A percentile compares a stretch with the other conserved stretches of the same genome.
Conservation (phyloP, 2,797 vertebrate genomes). For the Knipowitschia caucasica region DNA sequence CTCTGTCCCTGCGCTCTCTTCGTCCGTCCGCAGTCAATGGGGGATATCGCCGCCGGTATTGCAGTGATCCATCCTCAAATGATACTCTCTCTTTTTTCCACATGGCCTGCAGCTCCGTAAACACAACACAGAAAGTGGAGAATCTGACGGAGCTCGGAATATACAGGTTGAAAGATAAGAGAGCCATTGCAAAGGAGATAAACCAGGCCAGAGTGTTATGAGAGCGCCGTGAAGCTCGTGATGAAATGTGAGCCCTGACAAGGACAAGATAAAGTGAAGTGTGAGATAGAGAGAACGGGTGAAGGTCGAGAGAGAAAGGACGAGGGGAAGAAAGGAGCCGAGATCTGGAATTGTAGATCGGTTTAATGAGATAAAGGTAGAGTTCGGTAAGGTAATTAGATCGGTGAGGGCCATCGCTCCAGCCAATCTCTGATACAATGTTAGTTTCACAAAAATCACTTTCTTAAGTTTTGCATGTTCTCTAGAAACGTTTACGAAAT, state of each 20-base stretch:
- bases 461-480: background rate
- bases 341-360: background rate
- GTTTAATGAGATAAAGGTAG: background rate
- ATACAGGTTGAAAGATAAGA: background rate
- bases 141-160: background rate
- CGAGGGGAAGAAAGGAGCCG: background rate
- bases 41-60: slow-evolving; percentile 13
- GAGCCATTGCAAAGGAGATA: background rate
- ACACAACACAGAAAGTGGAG: slow-evolving; percentile 16
- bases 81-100: slow-evolving; percentile 26
- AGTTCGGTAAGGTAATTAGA: background rate
- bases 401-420: no score
- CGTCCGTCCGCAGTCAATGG: slow-evolving; percentile 11
- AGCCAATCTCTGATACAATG: no score
- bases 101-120: slow-evolving; percentile 1
- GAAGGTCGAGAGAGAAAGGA: background rate
- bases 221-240: background rate
- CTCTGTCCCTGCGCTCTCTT: slow-evolving; percentile 10
- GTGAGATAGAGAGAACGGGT: background rate
- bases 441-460: background rate
- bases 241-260: background rate
- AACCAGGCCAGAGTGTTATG: background rate
- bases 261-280: background rate
- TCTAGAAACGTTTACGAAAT: background rate
- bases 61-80: slow-evolving; percentile 21